These are phyloP conservation scores for Drosophila prostipennis DNA, from an alignment of 2,888 invertebrate species.

Conservation along the genomic window DNA sequence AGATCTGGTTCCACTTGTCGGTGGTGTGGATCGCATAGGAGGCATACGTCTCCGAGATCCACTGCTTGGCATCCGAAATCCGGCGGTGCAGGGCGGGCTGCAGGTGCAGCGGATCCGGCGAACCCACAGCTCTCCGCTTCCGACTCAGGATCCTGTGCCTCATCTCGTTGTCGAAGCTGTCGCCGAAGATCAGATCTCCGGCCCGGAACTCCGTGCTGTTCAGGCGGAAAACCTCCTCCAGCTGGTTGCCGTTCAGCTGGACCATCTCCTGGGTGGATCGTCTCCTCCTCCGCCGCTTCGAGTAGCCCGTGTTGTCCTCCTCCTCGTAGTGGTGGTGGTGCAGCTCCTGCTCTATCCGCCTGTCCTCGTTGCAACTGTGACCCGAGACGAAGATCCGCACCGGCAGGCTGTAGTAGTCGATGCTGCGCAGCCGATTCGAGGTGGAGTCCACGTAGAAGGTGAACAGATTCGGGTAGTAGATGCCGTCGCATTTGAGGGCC, in stretches of 20 bases:
- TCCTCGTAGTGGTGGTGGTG: conserved; percentile 85
- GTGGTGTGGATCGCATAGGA: conserved; percentile 94
- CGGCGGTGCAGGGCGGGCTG: conserved; percentile 85
- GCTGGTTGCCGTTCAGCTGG: conserved; percentile 57
- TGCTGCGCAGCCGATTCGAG: conserved; percentile 90
- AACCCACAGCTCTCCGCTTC: conserved; percentile 84
- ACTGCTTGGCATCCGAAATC: conserved; percentile 91
- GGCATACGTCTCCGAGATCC: conserved; percentile 94
- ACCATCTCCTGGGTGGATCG: conserved; percentile 60
- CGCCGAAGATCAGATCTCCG: conserved; percentile 86
- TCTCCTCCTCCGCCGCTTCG: conserved; percentile 85
- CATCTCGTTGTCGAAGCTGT: conserved; percentile 85
- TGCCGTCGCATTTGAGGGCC: conserved; percentile 90
- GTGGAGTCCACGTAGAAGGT: conserved; percentile 94
- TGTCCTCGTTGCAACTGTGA: conserved; percentile 88
- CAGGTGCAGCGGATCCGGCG: conserved; percentile 85
- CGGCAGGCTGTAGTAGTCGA: conserved; percentile 93
- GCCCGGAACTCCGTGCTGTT: conserved; percentile 82
- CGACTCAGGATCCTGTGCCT: conserved; percentile 85
- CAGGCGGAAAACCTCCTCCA: conserved; percentile 68
- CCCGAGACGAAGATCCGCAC: conserved; percentile 91
- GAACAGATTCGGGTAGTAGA: conserved; percentile 93
- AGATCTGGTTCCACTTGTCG: conserved; percentile 92
- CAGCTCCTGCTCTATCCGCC: conserved; percentile 86
- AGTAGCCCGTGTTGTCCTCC: conserved; percentile 86